Evolutionary conservation across 2,113 vertebrate species (phyloP).

Genomic region (Alligator sinensis): DNA sequence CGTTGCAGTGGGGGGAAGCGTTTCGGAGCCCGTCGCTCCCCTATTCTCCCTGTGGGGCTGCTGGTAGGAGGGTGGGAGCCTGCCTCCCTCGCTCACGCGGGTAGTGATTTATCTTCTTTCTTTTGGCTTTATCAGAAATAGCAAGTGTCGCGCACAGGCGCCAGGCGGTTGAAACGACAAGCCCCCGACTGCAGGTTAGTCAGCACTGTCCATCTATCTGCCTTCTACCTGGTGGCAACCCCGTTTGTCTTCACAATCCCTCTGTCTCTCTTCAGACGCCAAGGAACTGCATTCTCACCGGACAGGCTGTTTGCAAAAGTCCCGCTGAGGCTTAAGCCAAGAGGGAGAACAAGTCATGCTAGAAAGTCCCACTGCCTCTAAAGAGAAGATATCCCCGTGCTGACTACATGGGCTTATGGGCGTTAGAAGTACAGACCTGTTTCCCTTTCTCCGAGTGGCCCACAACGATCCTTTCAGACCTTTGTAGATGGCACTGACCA

Average conservation of each 20-base stretch:
- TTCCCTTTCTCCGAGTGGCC: neutral
- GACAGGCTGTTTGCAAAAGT: neutral
- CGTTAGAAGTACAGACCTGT: neutral
- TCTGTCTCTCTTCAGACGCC: accelerated
- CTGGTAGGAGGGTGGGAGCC: neutral
- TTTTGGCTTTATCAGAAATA: neutral
- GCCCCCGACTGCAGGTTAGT: accelerated
- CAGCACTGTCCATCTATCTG: accelerated
- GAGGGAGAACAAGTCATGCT: neutral
- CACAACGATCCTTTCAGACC: neutral
- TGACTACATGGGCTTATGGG: slow-evolving; percentile 7
- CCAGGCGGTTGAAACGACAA: no score
- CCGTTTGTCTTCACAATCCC: no score
- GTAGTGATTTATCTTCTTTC: neutral
- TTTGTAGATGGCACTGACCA: neutral
- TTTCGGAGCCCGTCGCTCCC: neutral
- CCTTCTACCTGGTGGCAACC: accelerated
- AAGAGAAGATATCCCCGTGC: neutral
- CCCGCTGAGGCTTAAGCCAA: neutral
- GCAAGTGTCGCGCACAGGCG: neutral
- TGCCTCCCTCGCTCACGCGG: neutral
- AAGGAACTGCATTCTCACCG: accelerated
- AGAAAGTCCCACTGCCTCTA: neutral
- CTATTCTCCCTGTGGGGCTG: accelerated
- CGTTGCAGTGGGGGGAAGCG: no score